Evolutionary conservation across 1,140 invertebrate species (phyloP).

Genomic region (Diachasmimorpha longicaudata): DNA sequence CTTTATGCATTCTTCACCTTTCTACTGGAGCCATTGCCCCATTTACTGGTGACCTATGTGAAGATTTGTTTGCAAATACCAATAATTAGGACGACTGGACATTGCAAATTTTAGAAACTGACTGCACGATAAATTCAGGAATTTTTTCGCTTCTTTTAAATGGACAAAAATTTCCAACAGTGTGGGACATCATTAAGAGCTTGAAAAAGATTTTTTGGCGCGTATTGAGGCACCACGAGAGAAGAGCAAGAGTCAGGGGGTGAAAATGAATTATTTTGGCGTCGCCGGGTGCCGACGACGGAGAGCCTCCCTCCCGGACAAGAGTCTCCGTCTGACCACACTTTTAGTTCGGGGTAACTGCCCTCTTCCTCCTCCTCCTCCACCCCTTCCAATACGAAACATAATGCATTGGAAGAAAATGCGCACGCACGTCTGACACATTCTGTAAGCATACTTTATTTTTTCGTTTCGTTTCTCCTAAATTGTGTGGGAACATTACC

Average conservation of each 20-base stretch:
- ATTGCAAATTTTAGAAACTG: no score
- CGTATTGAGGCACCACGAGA: background rate
- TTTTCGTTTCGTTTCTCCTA: background rate
- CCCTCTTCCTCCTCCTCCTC: background rate
- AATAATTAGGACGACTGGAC: no score
- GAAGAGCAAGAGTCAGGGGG: background rate
- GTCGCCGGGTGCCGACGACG: background rate
- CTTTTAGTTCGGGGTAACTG: conserved; percentile 20
- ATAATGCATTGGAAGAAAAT: conserved; percentile 19
- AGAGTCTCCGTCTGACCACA: background rate
- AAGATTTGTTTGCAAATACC: background rate
- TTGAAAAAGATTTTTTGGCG: background rate
- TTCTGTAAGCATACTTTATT: background rate
- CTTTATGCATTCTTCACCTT: no score
- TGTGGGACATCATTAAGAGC: no score
- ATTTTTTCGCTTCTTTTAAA: no score
- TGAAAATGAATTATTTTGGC: conserved; percentile 27
- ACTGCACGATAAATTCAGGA: no score
- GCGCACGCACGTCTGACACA: conserved; percentile 9
- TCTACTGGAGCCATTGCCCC: no score
- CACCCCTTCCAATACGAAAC: background rate
- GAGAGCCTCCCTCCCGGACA: background rate
- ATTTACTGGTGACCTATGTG: no score
- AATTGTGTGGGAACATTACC: background rate
- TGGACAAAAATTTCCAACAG: no score